Evolutionary conservation across 2,113 vertebrate species (phyloP).

Genomic region (Phyllopteryx taeniolatus): DNA sequence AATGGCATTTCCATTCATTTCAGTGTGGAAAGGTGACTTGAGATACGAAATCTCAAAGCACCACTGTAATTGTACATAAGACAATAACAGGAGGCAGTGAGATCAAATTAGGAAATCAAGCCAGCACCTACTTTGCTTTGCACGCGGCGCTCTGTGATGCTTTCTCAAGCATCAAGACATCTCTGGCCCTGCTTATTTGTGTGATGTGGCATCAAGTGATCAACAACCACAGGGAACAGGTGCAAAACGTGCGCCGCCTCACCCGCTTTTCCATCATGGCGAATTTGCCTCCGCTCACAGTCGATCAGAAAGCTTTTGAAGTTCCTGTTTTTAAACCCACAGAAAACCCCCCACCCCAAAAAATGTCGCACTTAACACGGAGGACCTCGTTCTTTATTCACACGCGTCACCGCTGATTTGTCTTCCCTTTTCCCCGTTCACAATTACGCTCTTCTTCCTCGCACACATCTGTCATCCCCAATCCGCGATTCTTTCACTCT

Average conservation of each 20-base stretch:
- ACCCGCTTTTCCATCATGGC: constrained; percentile 46
- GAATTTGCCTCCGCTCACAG: constrained; percentile 28
- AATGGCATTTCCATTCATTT: no score
- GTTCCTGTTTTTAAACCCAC: constrained; percentile 41
- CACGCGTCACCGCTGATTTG: constrained; percentile 49
- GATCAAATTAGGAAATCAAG: constrained; percentile 6
- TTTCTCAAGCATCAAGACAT: constrained; percentile 59
- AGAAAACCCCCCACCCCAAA: constrained; percentile 5
- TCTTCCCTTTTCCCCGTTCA: constrained; percentile 31
- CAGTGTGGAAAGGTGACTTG: neutral
- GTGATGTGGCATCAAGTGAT: constrained; percentile 67
- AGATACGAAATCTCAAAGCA: neutral
- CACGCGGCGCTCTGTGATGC: constrained; percentile 53
- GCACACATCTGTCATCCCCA: constrained; percentile 30
- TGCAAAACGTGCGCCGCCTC: constrained; percentile 43
- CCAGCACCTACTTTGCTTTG: constrained; percentile 53
- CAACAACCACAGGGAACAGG: constrained; percentile 60
- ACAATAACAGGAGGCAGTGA: neutral
- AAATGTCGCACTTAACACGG: constrained; percentile 28
- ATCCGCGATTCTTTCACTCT: constrained; percentile 20
- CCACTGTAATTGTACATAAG: neutral
- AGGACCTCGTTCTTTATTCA: constrained; percentile 31
- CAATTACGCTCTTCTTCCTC: constrained; percentile 23
- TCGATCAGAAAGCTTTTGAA: constrained; percentile 50
- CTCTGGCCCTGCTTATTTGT: constrained; percentile 55